Percentiles rank a stretch among this genome's conserved stretches.
Conservation (phyloP, 2,113 vertebrate genomes). For the Myrmecophaga tridactyla region DNA sequence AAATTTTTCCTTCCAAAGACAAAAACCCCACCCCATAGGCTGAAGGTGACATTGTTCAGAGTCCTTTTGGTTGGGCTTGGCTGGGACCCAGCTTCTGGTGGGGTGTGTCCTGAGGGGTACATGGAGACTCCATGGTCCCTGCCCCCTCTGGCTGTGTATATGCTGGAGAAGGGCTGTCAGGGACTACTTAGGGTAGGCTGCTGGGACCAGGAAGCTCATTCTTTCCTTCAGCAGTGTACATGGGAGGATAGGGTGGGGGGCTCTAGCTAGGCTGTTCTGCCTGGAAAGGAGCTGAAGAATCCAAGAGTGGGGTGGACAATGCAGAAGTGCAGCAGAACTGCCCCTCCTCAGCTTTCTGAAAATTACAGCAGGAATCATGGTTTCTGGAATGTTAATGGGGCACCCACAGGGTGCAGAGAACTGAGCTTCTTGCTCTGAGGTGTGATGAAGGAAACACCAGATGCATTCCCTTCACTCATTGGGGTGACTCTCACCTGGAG, state of each 20-base stretch:
- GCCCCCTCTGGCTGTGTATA: background rate
- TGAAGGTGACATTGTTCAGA: background rate
- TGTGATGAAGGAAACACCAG: background rate
- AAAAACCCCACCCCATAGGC: background rate
- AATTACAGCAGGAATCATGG: too few relatives aligned
- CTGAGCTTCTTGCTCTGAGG: background rate
- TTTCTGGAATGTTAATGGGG: background rate
- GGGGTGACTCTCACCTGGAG: background rate
- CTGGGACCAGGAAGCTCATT: background rate
- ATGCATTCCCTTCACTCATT: background rate
- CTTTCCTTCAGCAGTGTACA: background rate
- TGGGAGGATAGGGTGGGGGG: background rate
- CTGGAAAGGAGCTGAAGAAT: background rate
- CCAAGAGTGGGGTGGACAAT: background rate
- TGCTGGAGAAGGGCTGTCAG: background rate
- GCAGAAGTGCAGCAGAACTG: accelerated
- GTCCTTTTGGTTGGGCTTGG: background rate
- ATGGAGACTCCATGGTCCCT: background rate
- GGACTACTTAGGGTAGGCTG: background rate
- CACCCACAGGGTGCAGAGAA: background rate
- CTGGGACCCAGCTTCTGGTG: constrained; percentile 21
- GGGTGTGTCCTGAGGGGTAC: background rate
- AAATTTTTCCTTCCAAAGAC: constrained; percentile 46
- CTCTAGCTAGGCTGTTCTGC: accelerated
- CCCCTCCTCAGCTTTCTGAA: background rate